phyloP scores from a whole-genome alignment of 2,888 invertebrate species.

The Heliconius charithonia region DNA sequence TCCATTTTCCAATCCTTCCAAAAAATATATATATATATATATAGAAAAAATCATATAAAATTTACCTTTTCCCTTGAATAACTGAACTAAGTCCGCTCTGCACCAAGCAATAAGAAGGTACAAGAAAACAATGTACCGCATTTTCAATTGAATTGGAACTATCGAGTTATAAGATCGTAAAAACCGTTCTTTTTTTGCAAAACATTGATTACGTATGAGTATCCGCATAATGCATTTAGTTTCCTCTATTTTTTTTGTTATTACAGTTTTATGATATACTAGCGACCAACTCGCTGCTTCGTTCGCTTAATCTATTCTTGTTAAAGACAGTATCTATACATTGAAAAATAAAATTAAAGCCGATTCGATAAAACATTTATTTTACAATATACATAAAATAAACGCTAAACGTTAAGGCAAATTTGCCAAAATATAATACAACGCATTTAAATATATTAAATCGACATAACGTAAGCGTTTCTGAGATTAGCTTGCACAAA shows the following conservation, averaged over 20 bases:
- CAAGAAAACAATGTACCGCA: slow-evolving; percentile 35
- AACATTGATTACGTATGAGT: not conserved
- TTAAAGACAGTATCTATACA: too few relatives aligned
- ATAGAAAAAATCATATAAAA: not conserved
- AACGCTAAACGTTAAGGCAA: too few relatives aligned
- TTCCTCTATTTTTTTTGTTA: not conserved
- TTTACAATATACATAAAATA: too few relatives aligned
- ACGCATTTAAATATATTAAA: too few relatives aligned
- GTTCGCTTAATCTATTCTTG: too few relatives aligned
- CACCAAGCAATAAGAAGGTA: slow-evolving; percentile 21
- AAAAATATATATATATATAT: not conserved
- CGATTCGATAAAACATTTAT: too few relatives aligned
- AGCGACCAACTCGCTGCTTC: too few relatives aligned
- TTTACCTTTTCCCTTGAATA: slow-evolving; percentile 27
- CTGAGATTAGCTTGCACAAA: too few relatives aligned
- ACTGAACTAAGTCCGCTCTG: slow-evolving; percentile 17
- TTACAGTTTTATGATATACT: not conserved
- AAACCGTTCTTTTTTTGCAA: not conserved
- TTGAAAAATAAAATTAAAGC: too few relatives aligned
- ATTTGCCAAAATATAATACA: too few relatives aligned
- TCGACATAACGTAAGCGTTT: too few relatives aligned
- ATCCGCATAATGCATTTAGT: not conserved
- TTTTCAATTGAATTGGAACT: slow-evolving; percentile 24
- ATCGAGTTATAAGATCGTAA: slow-evolving; percentile 1
- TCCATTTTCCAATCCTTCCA: too few relatives aligned